These are phyloP conservation scores for Paralichthys olivaceus DNA, from an alignment of 2,113 vertebrate species.

Conservation along the genomic window DNA sequence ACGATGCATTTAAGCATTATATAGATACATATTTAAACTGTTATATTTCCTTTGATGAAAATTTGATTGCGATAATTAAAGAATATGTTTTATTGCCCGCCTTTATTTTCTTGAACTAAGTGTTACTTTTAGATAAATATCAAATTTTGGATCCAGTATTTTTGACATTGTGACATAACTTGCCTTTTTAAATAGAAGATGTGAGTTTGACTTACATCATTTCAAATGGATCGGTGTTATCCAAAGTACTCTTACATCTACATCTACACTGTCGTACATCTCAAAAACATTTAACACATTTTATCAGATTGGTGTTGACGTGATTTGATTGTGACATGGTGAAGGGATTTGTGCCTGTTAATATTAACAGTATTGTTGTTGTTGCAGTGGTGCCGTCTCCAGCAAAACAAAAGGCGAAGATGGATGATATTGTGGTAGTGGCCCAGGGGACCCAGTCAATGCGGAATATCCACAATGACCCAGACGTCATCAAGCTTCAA, in stretches of 20 bases:
- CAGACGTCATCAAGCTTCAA: constrained; percentile 97
- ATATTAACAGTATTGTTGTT: background rate
- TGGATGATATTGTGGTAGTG: constrained; percentile 98
- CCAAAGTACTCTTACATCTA: background rate
- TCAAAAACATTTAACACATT: background rate
- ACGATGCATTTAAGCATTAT: no score
- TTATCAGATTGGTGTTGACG: background rate
- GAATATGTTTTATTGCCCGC: no score
- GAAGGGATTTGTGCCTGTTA: background rate
- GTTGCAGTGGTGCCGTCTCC: constrained; percentile 89
- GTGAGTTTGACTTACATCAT: background rate
- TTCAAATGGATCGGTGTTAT: background rate
- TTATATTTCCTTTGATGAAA: no score
- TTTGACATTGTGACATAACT: background rate
- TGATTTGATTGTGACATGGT: background rate
- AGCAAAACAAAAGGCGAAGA: constrained; percentile 94
- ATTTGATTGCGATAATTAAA: no score
- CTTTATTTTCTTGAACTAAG: no score
- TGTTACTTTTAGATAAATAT: no score
- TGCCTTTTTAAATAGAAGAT: background rate
- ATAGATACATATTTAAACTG: no score
- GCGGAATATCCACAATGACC: constrained; percentile 94
- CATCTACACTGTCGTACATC: background rate
- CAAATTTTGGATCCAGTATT: background rate
- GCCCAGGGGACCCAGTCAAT: constrained; percentile 92